Conservation (phyloP, 2,797 vertebrate genomes). For the Galago senegalensis region DNA sequence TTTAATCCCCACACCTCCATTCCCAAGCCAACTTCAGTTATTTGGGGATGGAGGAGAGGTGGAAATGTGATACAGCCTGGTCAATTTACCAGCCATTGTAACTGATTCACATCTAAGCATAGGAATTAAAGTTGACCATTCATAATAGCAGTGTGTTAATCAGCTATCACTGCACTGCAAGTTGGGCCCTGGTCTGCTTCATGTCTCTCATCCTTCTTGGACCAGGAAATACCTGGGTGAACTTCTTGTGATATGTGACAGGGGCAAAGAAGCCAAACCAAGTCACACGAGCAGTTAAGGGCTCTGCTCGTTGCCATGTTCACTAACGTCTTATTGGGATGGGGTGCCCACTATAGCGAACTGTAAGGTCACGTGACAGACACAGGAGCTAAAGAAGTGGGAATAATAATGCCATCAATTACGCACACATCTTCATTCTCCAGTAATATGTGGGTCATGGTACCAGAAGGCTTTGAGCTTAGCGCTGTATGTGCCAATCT, state of each 20-base stretch:
- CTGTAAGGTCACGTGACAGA: neutral
- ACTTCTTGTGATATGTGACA: neutral
- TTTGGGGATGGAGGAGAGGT: rapidly evolving
- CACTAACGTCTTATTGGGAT: neutral
- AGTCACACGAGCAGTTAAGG: neutral
- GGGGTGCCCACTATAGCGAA: neutral
- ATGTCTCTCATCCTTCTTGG: neutral
- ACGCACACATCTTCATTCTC: neutral
- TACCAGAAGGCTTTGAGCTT: neutral
- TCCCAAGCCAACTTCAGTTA: neutral
- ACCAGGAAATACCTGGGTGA: neutral
- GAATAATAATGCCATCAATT: neutral
- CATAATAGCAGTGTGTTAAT: neutral
- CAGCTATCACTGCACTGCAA: neutral
- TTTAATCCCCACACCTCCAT: neutral
- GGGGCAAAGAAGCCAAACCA: neutral
- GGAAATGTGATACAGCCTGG: neutral
- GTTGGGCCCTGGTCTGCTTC: neutral
- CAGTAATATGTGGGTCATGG: neutral
- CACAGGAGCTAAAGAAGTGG: neutral
- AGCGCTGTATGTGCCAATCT: neutral
- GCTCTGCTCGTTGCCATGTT: neutral
- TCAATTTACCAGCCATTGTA: neutral
- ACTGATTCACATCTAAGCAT: neutral
- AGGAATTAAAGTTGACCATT: slow-evolving; percentile 12